phyloP scores from a whole-genome alignment of 2,797 vertebrate species.

The Trachops cirrhosus region DNA sequence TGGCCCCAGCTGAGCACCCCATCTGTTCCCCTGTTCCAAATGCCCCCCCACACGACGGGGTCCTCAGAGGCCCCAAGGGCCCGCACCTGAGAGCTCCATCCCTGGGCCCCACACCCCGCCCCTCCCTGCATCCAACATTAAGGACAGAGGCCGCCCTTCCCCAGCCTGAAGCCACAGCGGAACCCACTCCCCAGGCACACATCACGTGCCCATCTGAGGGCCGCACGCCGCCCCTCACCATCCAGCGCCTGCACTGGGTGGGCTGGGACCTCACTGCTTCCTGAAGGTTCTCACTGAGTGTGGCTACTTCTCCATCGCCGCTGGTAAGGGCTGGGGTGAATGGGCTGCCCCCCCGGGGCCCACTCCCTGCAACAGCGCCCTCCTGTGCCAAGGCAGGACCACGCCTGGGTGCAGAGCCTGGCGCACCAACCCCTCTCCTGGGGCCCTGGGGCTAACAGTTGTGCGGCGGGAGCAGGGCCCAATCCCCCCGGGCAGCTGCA shows the following conservation, averaged over 20 bases:
- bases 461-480: fast-evolving
- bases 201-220: conserved; percentile 85
- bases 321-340: conserved; percentile 61
- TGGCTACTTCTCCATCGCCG: conserved; percentile 85
- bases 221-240: conserved; percentile 84
- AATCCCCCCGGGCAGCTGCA: too few relatives aligned
- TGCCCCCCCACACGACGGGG: not conserved
- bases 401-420: too few relatives aligned
- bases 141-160: not conserved
- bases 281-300: conserved; percentile 86
- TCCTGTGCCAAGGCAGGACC: not conserved
- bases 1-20: not conserved
- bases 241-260: conserved; percentile 84
- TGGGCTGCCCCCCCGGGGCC: not conserved
- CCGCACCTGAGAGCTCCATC: not conserved
- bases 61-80: not conserved
- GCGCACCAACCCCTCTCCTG: not conserved
- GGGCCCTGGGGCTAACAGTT: too few relatives aligned
- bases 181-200: conserved; percentile 73
- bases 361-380: too few relatives aligned
- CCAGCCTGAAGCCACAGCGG: not conserved
- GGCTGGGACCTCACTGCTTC: conserved; percentile 84
- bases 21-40: not conserved
- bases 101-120: not conserved
- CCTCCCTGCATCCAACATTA: not conserved